Evolutionary conservation across 2,797 vertebrate species (phyloP), one percentile per base, ranked within the genome.

Genomic region (Microhierax caerulescens): DNA sequence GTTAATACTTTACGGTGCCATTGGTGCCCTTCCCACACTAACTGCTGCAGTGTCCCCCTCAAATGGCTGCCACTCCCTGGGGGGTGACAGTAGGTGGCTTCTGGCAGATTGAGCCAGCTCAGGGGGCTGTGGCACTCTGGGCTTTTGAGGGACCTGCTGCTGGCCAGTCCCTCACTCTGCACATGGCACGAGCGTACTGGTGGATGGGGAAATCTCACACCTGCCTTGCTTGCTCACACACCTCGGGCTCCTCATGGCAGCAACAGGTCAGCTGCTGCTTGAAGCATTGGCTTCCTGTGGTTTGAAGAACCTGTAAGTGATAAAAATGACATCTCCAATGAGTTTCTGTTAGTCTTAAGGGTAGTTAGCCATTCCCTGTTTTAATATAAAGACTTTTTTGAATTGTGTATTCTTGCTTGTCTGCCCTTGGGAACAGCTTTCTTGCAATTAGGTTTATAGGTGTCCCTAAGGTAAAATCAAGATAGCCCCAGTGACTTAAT

Each of bases 261-360:
- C 1, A 6, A 12, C 30, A 3, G 2, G 0, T 21, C n/a, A 28
- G 54, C 37, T 10, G 39, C 39, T 9, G 47, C 24, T 18, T 30
- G 28, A 24, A 24, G 48, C 1, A 1, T 15, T 1, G 4, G 43
- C 19, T 37, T 54, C 34, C 24, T 0, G 1, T 1, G 0, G 3
- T 20, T 19, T 61, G 41, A 22, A 53, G 67, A 41, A n/a, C 13
- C 11, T 1, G 20, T 47, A 7, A 59, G 39, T 10, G 57, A 41
- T 21, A 18, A 36, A n/a, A 56, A 5, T 18, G 27, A 6, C 8
- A 1, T 2, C 8, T 25, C 24, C 14, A 4, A 3, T 4, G 32
- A 14, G 36, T 25, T 60, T 36, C 27, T 54, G 57, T 32, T 22
- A 22, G 32, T 24, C 5, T 1, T 28, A 30, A 51, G 18, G 13